Evolutionary conservation across 2,888 invertebrate genomes (phyloP).

Genomic region (Pterostichus niger): DNA sequence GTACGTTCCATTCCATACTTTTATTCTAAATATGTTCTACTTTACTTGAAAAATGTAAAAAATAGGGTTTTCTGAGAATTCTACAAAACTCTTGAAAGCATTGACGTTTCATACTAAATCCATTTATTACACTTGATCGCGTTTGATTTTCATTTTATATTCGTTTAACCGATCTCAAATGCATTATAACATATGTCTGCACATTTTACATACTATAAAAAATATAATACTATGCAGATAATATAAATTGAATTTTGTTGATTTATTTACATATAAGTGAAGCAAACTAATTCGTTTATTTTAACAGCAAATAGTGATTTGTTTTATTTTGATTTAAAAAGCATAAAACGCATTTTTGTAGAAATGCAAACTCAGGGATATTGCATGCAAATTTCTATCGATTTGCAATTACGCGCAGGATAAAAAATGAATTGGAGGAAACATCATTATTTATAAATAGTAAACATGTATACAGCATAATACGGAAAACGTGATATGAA

Average conservation of each 20-base stretch:
- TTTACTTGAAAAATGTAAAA: neutral
- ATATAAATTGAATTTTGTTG: neutral
- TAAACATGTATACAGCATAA: slow-evolving; percentile 1
- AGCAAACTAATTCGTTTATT: neutral
- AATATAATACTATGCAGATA: neutral
- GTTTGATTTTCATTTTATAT: too few species aligned
- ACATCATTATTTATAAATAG: slow-evolving; percentile 46
- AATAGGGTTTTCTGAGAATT: neutral
- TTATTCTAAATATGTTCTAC: too few species aligned
- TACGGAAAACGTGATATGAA: neutral
- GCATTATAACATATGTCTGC: neutral
- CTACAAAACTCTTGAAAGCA: neutral
- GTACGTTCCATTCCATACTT: too few species aligned
- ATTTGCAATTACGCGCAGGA: slow-evolving; percentile 9
- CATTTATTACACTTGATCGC: too few species aligned
- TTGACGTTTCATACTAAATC: too few species aligned
- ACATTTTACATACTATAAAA: neutral
- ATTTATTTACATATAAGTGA: neutral
- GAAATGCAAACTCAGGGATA: slow-evolving; percentile 2
- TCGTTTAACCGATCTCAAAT: too few species aligned
- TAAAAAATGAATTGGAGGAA: slow-evolving; percentile 27
- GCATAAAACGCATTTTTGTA: slow-evolving; percentile 8
- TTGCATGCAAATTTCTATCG: slow-evolving; percentile 29
- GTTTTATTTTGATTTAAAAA: neutral
- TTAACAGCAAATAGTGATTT: neutral